A percentile compares a stretch with the other conserved stretches of the same genome.
Conservation (phyloP, 2,888 invertebrate species). For the Sarcophaga caerulescens region DNA sequence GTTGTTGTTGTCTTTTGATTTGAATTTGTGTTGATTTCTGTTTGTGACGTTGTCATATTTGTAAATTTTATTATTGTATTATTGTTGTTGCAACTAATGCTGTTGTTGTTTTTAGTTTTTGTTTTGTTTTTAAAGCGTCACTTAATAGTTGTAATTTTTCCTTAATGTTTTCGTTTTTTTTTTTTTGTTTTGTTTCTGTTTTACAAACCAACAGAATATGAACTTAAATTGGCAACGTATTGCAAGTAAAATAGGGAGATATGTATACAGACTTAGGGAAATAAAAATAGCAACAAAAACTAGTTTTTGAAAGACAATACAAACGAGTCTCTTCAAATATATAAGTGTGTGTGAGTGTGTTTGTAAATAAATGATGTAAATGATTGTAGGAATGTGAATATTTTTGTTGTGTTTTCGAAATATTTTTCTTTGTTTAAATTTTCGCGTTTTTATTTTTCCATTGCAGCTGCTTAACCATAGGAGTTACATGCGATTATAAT, state of each 20-base stretch:
- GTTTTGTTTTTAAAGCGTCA: conserved; percentile 28
- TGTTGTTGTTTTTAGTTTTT: conserved; percentile 15
- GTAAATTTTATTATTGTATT: conserved; percentile 45
- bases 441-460: conserved; percentile 36
- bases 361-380: conserved; percentile 8
- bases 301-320: conserved; percentile 57
- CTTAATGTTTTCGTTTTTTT: conserved; percentile 13
- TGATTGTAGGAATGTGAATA: conserved; percentile 50
- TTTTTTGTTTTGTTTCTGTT: conserved; percentile 12
- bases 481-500: conserved; percentile 20
- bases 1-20: conserved; percentile 56
- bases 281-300: conserved; percentile 68
- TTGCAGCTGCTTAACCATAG: conserved; percentile 36
- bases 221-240: conserved; percentile 42
- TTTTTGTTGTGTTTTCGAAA: conserved; percentile 21
- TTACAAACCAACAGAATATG: conserved; percentile 49
- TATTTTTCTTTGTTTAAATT: background rate
- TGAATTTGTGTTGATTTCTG: conserved; percentile 70
- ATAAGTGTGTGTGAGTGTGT: conserved; percentile 25
- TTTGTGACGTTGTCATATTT: conserved; percentile 70
- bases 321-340: conserved; percentile 45
- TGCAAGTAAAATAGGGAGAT: conserved; percentile 64
- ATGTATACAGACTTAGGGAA: conserved; percentile 61
- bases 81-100: conserved; percentile 46
- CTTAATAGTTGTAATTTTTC: conserved; percentile 44